These are phyloP conservation scores for Argyrosomus japonicus DNA, from an alignment of 2,113 vertebrate species.

Conservation along the genomic window DNA sequence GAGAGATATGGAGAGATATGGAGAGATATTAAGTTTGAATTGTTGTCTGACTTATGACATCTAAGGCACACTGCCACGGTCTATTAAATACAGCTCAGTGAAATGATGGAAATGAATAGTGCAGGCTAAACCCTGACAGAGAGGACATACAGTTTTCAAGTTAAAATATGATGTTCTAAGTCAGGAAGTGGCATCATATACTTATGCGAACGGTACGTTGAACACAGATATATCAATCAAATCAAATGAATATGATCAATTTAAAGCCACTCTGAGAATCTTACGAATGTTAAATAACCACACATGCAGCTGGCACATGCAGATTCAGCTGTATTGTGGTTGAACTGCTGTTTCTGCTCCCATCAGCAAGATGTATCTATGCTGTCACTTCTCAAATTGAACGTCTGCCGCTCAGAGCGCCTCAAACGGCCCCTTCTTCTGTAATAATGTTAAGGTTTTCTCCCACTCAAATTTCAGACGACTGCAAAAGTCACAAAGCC, in stretches of 20 bases:
- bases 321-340: constrained; percentile 14
- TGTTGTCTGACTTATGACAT: constrained; percentile 64
- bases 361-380: constrained; percentile 44
- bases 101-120: constrained; percentile 72
- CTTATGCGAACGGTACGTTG: constrained; percentile 2
- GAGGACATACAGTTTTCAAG: constrained; percentile 53
- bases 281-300: constrained; percentile 32
- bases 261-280: no score
- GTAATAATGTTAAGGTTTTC: constrained; percentile 37
- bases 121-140: constrained; percentile 53
- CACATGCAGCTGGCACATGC: constrained; percentile 17
- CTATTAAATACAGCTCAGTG: constrained; percentile 70
- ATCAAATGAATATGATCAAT: constrained; percentile 48
- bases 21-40: constrained; percentile 57
- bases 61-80: constrained; percentile 54
- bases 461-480: constrained; percentile 45
- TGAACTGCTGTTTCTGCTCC: constrained; percentile 46
- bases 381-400: constrained; percentile 59
- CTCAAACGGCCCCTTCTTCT: constrained; percentile 42
- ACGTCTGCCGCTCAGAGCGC: constrained; percentile 48
- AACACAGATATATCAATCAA: constrained; percentile 47
- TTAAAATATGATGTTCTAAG: constrained; percentile 48
- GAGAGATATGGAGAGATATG: constrained; percentile 64
- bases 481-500: constrained; percentile 35
- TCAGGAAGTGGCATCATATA: constrained; percentile 32